Percentiles rank a stretch among this genome's conserved stretches.
These are phyloP conservation scores for Hemaris fuciformis DNA, from an alignment of 2,888 invertebrate genomes.

Conservation along the genomic window DNA sequence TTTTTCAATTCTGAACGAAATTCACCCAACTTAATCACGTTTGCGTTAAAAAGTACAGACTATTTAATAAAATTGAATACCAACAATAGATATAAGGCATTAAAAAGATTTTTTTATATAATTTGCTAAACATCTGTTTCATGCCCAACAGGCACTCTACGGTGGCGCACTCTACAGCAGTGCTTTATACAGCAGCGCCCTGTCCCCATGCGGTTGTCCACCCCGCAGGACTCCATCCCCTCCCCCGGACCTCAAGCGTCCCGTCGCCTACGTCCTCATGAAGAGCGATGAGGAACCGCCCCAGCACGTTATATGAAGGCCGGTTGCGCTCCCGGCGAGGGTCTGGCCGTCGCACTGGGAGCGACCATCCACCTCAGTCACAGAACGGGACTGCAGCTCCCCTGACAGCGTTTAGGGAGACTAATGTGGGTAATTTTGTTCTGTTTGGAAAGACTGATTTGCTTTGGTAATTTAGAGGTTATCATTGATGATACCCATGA, in stretches of 20 bases:
- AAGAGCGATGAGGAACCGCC: conserved; percentile 82
- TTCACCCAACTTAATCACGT: too few species aligned
- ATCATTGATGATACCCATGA: not conserved
- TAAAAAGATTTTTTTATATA: not conserved
- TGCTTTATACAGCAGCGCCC: conserved; percentile 68
- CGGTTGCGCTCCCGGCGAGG: conserved; percentile 89
- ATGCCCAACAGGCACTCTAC: conserved; percentile 67
- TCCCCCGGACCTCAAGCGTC: conserved; percentile 73
- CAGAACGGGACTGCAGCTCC: conserved; percentile 64
- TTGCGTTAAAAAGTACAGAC: too few species aligned
- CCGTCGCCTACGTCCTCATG: conserved; percentile 84
- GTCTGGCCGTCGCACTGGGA: conserved; percentile 78
- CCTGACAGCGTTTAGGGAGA: conserved; percentile 65
- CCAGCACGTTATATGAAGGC: conserved; percentile 91
- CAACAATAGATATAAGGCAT: too few species aligned
- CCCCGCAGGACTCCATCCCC: conserved; percentile 72
- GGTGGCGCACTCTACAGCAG: conserved; percentile 75
- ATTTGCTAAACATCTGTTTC: not conserved
- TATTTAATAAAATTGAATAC: too few species aligned
- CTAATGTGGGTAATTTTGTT: not conserved
- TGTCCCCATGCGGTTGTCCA: conserved; percentile 74
- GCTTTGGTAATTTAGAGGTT: not conserved
- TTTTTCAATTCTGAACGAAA: too few species aligned
- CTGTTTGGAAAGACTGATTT: not conserved
- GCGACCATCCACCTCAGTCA: conserved; percentile 70